A percentile compares a stretch with the other conserved stretches of the same genome.
phyloP scores from a whole-genome alignment of 2,113 vertebrate genomes.

The Plotosus lineatus region DNA sequence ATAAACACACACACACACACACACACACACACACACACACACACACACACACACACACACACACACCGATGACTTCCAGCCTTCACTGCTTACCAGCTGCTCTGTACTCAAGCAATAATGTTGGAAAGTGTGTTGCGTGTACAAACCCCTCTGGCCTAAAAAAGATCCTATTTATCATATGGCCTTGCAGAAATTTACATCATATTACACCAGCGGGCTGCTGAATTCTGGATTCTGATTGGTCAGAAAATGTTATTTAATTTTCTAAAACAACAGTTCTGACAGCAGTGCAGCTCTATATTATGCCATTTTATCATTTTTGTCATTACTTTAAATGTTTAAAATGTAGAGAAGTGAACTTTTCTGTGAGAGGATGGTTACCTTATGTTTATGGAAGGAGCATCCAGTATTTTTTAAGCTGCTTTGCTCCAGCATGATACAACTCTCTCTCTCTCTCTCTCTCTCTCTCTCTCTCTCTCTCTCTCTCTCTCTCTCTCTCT shows the following conservation, averaged over 20 bases:
- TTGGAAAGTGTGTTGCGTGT: constrained; percentile 9
- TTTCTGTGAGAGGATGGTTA: not conserved
- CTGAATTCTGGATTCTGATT: not conserved
- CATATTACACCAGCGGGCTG: not conserved
- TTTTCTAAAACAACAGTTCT: not conserved
- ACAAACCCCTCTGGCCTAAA: not conserved
- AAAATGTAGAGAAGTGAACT: not conserved
- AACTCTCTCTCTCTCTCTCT: not conserved
- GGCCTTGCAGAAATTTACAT: not conserved
- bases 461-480: not conserved
- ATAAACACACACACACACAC: constrained; percentile 25
- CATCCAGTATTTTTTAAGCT: not conserved
- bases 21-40: constrained; percentile 26
- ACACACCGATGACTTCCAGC: constrained; percentile 10
- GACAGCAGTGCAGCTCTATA: not conserved
- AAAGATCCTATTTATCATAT: not conserved
- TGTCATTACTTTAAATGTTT: not conserved
- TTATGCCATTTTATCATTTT: not conserved
- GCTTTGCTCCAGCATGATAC: not conserved
- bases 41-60: not conserved
- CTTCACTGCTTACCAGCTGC: constrained; percentile 24
- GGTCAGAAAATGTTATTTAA: not conserved
- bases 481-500: not conserved
- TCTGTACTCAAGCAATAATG: constrained; percentile 22
- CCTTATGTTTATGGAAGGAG: not conserved